Evolutionary conservation across 2,888 invertebrate species (phyloP).

Genomic region (Sisyra nigra): DNA sequence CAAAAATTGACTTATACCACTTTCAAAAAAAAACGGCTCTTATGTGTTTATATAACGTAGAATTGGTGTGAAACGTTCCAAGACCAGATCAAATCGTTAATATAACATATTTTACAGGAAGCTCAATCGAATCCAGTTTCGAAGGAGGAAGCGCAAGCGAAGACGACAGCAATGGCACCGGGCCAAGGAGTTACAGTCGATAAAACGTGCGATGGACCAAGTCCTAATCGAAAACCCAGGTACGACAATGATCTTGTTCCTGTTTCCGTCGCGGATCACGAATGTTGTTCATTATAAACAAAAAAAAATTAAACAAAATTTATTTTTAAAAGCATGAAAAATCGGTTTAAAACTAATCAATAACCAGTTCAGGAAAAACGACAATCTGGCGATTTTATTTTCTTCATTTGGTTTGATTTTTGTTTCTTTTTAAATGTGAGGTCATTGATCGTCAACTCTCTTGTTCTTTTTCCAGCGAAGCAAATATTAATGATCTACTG

Average conservation of each 20-base stretch:
- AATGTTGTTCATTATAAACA: no score
- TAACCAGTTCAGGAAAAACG: no score
- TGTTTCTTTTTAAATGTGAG: no score
- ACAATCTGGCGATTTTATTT: no score
- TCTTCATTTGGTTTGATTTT: no score
- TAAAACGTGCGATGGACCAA: neutral
- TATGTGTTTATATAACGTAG: neutral
- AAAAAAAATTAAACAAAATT: no score
- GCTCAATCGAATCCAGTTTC: neutral
- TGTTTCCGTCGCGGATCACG: neutral
- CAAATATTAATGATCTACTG: no score
- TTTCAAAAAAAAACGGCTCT: neutral
- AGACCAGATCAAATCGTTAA: neutral
- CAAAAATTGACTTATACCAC: no score
- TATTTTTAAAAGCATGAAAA: no score
- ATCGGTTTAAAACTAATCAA: no score
- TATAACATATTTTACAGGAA: neutral
- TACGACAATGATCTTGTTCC: constrained; percentile 3
- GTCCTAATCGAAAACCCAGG: constrained; percentile 6
- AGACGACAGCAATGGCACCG: neutral
- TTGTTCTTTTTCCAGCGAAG: no score
- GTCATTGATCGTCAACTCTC: no score
- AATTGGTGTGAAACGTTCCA: neutral
- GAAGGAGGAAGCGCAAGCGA: neutral
- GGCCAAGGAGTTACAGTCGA: neutral